Base-by-base conservation (phyloP, 1,140 invertebrate species). In the Drosophila erecta region DNA sequence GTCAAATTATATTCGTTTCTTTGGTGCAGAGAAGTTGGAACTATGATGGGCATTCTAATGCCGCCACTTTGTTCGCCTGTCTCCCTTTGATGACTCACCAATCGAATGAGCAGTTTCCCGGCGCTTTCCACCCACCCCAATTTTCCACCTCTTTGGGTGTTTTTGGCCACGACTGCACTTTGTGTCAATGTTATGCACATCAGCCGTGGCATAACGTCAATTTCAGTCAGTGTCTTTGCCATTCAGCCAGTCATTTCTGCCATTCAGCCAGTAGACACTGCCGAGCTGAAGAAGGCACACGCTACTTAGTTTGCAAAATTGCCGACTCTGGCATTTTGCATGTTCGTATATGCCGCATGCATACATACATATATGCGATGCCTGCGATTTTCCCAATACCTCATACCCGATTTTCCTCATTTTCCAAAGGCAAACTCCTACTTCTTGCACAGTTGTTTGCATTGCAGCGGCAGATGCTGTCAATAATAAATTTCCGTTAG, bases 401-500 rank as follows among this genome's bases (percentile, higher is more conserved):
- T 8, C 30, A 30, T 30, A 10, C 12, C 17, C 4, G 49, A 17
- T 49, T 60, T 81, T 58, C 50, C 55, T 40, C 38, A 37, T 78
- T 62, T 60, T 30, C 55, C 59, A 43, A 20, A 22, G 40, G 53
- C 58, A 64, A 79, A 73, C 60, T 55, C 50, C 69, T 17, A 17
- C 17, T 74, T 50, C 40, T 70, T 71, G 64, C 67, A 57, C 51
- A 79, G 77, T 86, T 86, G 83, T 87, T 86, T 86, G 83, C 83
- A 87, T 86, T 86, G 79, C 83, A 87, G 76, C 84, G 76, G 84
- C 84, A 87, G 84, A 86, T 87, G 84, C 85, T 87, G 84, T 87
- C 84, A 89, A 89, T 91, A 89, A 89, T 91, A 91, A 91, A 91
- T 91, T 91, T 91, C 89, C 89, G 89, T 75, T 85, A 81, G 80